These are phyloP conservation scores for Idaea dimidiata DNA, from an alignment of 2,888 invertebrate species.

Conservation along the genomic window DNA sequence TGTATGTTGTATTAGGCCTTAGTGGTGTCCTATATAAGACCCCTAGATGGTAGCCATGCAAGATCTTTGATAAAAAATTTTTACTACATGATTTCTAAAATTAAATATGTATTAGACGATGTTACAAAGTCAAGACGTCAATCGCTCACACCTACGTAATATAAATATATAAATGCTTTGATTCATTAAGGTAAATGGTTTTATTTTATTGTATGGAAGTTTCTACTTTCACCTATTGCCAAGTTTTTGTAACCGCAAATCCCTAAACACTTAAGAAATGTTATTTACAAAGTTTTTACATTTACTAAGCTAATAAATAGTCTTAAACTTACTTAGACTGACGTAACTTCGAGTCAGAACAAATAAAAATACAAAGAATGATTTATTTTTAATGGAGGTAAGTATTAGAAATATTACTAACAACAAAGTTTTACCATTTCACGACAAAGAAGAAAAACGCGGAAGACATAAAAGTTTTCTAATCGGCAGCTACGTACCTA, in stretches of 20 bases:
- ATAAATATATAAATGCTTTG: background rate
- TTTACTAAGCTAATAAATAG: conserved; percentile 21
- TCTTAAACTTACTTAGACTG: conserved; percentile 17
- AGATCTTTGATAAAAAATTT: too few relatives aligned
- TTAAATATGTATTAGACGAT: too few relatives aligned
- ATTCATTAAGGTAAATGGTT: background rate
- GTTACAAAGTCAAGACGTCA: too few relatives aligned
- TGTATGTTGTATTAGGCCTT: too few relatives aligned
- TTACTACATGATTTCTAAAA: too few relatives aligned
- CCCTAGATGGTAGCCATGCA: too few relatives aligned
- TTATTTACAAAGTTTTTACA: conserved; percentile 23
- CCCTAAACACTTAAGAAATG: conserved; percentile 2
- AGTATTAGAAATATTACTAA: conserved; percentile 30
- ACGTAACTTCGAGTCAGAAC: conserved; percentile 15
- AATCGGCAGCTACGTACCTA: conserved; percentile 42
- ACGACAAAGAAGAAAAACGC: conserved; percentile 26
- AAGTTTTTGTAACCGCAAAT: background rate
- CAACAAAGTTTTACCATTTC: conserved; percentile 29
- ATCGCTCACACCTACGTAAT: too few relatives aligned
- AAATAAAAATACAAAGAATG: conserved; percentile 22
- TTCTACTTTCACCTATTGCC: too few relatives aligned
- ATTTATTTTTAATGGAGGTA: conserved; percentile 35
- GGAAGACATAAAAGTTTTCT: conserved; percentile 42
- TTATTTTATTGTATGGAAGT: background rate
- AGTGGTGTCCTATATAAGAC: too few relatives aligned